These are phyloP conservation scores for Hydractinia echinata DNA, from an alignment of 30 jellyfish, hydroid and myxozoan genomes.

Conservation along the genomic window DNA sequence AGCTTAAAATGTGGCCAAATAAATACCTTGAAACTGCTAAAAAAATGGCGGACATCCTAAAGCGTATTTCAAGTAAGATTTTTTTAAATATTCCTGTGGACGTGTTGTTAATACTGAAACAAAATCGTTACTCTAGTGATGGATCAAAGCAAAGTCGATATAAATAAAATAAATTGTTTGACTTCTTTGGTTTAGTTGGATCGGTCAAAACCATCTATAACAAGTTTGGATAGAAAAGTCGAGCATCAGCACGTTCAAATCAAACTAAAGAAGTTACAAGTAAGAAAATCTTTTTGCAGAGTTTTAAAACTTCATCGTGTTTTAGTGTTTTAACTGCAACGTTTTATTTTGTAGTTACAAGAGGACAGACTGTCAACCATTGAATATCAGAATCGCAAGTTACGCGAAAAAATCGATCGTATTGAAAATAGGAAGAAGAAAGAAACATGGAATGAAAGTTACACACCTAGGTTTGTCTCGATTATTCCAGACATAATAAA, in stretches of 20 bases:
- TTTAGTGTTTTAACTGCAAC: too few species aligned
- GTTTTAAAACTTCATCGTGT: too few species aligned
- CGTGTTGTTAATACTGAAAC: background rate
- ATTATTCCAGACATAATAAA: too few species aligned
- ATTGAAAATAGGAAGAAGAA: background rate
- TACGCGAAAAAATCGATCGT: conserved; percentile 2
- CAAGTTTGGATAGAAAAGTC: background rate
- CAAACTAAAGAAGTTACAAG: background rate
- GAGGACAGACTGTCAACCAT: conserved; percentile 11
- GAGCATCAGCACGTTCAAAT: background rate
- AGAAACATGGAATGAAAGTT: background rate
- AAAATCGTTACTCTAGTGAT: background rate
- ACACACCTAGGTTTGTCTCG: background rate
- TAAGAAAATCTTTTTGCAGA: background rate
- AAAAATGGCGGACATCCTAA: too few species aligned
- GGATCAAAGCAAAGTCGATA: background rate
- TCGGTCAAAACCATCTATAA: background rate
- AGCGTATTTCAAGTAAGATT: background rate
- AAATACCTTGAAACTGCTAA: too few species aligned
- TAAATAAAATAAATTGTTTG: background rate
- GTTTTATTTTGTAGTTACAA: background rate
- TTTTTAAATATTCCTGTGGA: background rate
- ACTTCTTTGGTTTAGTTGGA: background rate
- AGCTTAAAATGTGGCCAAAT: too few species aligned
- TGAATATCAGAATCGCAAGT: conserved; percentile 17